Conservation (phyloP, 1,140 invertebrate genomes). For the Drosophila baimaii region DNA sequence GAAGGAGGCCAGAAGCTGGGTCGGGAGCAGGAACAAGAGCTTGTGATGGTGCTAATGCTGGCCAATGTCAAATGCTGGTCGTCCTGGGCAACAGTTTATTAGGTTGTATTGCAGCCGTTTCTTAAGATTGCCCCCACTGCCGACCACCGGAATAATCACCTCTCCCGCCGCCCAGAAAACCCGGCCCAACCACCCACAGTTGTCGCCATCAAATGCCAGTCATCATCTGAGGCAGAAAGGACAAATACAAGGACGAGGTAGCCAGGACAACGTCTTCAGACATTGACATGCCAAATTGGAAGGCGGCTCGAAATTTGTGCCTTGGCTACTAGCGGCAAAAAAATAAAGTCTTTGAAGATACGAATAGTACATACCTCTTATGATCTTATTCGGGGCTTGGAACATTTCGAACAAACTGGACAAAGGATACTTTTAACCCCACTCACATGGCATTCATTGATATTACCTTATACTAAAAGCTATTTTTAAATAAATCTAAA, state of each 20-base stretch:
- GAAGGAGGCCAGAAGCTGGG: not conserved
- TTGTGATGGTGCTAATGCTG: not conserved
- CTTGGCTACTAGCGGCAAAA: not conserved
- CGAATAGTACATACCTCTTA: not conserved
- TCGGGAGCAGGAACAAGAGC: not conserved
- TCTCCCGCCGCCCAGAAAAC: not conserved
- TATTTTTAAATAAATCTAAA: too few species aligned
- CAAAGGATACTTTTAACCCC: not conserved
- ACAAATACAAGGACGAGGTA: slow-evolving; percentile 35
- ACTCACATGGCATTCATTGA: too few species aligned
- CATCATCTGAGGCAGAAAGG: slow-evolving; percentile 53
- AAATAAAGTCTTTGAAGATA: not conserved
- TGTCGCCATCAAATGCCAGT: slow-evolving; percentile 53
- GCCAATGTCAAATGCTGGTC: slow-evolving; percentile 42
- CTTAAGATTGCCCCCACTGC: slow-evolving; percentile 63
- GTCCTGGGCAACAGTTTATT: slow-evolving; percentile 78
- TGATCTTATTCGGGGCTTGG: not conserved
- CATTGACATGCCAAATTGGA: slow-evolving; percentile 44
- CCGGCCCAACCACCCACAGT: slow-evolving; percentile 6
- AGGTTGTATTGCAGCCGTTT: slow-evolving; percentile 77
- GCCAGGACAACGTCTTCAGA: slow-evolving; percentile 60
- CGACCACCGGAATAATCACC: slow-evolving; percentile 3
- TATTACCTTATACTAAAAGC: too few species aligned
- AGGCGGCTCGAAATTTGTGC: slow-evolving; percentile 19
- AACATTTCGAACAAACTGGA: not conserved